Evolutionary conservation across 1,140 invertebrate species (phyloP).

Genomic region (Camponotus pennsylvanicus): DNA sequence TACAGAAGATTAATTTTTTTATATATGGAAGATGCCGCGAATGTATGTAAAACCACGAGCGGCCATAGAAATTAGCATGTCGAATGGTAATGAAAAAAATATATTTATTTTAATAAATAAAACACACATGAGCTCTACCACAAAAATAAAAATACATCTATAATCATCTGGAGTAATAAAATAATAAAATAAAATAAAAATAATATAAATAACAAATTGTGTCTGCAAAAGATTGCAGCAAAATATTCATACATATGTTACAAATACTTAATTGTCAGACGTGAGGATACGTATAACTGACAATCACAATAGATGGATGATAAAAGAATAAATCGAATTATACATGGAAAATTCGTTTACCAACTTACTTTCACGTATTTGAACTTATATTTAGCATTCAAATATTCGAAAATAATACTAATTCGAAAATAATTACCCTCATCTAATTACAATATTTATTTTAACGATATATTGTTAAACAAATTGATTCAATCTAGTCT

Average conservation of each 20-base stretch:
- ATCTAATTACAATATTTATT: neutral
- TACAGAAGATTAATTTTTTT: slow-evolving; percentile 30
- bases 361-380: neutral
- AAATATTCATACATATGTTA: neutral
- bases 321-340: neutral
- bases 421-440: neutral
- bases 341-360: neutral
- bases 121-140: neutral
- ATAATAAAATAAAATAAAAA: neutral
- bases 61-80: neutral
- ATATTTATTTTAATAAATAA: slow-evolving; percentile 15
- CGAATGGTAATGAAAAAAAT: slow-evolving; percentile 1
- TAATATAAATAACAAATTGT: neutral
- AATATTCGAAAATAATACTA: neutral
- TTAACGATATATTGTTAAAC: neutral
- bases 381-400: neutral
- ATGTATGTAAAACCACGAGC: neutral
- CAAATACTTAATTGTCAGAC: neutral
- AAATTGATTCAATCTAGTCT: neutral
- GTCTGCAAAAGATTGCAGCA: neutral
- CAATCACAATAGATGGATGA: neutral
- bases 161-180: neutral
- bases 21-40: neutral
- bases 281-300: neutral
- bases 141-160: neutral